These are phyloP conservation scores for Halichoeres trimaculatus DNA, from an alignment of 2,113 vertebrate species.

Conservation along the genomic window DNA sequence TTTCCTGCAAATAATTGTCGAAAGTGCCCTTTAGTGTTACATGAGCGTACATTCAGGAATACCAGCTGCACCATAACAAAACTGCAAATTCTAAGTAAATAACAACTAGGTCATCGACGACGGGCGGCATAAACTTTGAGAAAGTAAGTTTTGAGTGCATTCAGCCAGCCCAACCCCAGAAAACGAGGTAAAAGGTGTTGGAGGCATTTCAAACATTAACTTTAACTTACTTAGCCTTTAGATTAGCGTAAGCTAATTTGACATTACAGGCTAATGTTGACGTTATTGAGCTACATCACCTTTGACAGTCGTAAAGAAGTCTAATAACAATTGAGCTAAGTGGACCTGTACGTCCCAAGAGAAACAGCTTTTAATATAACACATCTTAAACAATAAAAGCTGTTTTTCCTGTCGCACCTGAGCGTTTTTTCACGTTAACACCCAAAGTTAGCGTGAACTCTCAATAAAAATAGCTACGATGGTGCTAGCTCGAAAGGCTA, in stretches of 20 bases:
- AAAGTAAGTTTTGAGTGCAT: background rate
- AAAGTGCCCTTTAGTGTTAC: background rate
- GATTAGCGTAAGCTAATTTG: conserved; percentile 26
- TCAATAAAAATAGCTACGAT: background rate
- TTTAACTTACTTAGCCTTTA: background rate
- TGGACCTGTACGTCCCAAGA: background rate
- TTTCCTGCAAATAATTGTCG: background rate
- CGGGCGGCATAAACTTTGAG: background rate
- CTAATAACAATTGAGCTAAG: background rate
- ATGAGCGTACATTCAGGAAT: too few species aligned
- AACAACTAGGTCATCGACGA: background rate
- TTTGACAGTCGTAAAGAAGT: background rate
- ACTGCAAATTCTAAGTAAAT: background rate
- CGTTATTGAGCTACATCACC: background rate
- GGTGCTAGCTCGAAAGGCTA: conserved; percentile 27
- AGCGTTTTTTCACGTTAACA: background rate
- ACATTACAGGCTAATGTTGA: background rate
- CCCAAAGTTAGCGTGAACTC: conserved; percentile 24
- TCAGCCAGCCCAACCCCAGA: too few species aligned
- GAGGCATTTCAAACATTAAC: too few species aligned
- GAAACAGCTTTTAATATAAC: background rate
- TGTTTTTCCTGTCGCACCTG: background rate
- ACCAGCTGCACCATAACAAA: background rate
- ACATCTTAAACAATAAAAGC: background rate
- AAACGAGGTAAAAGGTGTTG: too few species aligned